Conservation (phyloP, 2,888 invertebrate species). For the Napeogenes inachia region DNA sequence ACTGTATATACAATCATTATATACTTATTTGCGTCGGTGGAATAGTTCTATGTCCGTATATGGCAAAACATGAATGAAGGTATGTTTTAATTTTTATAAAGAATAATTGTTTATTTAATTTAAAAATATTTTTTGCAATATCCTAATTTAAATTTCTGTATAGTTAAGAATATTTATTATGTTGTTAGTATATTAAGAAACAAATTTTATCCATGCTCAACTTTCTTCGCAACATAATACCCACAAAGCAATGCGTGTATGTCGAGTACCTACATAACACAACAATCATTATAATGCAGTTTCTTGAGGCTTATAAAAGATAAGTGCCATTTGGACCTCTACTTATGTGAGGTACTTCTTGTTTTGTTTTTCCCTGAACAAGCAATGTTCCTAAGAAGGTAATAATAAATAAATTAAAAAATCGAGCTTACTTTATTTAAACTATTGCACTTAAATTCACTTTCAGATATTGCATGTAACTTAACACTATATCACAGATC, state of each 20-base stretch:
- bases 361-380: slow-evolving; percentile 9
- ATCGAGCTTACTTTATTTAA: slow-evolving; percentile 16
- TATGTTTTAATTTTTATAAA: slow-evolving; percentile 22
- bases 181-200: too few relatives aligned
- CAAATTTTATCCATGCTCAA: neutral
- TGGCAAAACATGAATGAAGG: slow-evolving; percentile 33
- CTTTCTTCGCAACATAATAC: slow-evolving; percentile 23
- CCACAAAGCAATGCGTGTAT: too few relatives aligned
- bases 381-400: slow-evolving; percentile 1
- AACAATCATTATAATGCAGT: too few relatives aligned
- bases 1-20: slow-evolving; percentile 56
- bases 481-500: slow-evolving; percentile 73
- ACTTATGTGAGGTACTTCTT: neutral
- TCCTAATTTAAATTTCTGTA: neutral
- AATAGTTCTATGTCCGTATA: slow-evolving; percentile 58
- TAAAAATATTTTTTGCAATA: too few relatives aligned
- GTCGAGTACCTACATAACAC: too few relatives aligned
- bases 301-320: too few relatives aligned
- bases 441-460: slow-evolving; percentile 29
- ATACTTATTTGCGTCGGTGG: slow-evolving; percentile 57
- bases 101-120: neutral
- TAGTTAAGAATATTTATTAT: too few relatives aligned
- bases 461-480: slow-evolving; percentile 46
- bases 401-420: neutral
- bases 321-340: neutral